Conservation (phyloP, 2,888 invertebrate species). For the Sminthurides aquaticus region DNA sequence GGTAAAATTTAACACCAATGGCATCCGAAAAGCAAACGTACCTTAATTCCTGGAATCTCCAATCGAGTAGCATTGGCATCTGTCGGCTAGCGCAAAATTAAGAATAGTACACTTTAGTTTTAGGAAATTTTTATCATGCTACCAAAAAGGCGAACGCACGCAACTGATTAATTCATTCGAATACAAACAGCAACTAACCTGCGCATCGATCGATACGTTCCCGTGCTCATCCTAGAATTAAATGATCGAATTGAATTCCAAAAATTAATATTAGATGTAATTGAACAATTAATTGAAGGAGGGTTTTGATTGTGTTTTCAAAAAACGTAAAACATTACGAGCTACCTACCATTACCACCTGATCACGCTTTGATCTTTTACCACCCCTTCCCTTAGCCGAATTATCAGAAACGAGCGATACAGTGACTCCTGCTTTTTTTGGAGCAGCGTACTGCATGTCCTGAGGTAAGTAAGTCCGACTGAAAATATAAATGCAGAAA, state of each 20-base stretch:
- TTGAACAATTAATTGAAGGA: too few species aligned
- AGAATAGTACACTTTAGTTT: too few species aligned
- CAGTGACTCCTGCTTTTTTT: slow-evolving; percentile 46
- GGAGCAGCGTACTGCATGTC: slow-evolving; percentile 60
- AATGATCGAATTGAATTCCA: too few species aligned
- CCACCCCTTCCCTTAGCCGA: slow-evolving; percentile 20
- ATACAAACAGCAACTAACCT: too few species aligned
- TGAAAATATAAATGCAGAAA: slow-evolving; percentile 17
- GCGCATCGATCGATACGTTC: slow-evolving; percentile 41
- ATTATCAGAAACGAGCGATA: slow-evolving; percentile 42
- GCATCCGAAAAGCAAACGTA: slow-evolving; percentile 9
- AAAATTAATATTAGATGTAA: too few species aligned
- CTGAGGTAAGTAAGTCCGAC: slow-evolving; percentile 61
- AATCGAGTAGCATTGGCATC: slow-evolving; percentile 74
- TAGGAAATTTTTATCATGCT: too few species aligned
- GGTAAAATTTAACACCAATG: too few species aligned
- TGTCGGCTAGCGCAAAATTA: slow-evolving; percentile 62
- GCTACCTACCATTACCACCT: slow-evolving; percentile 22
- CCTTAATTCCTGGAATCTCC: slow-evolving; percentile 63
- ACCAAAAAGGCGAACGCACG: too few species aligned
- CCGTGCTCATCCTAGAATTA: slow-evolving; percentile 38
- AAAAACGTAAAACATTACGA: neutral
- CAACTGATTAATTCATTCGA: too few species aligned
- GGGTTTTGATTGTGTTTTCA: too few species aligned
- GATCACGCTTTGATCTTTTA: slow-evolving; percentile 17